Evolutionary conservation across 2,888 invertebrate species (phyloP).

Genomic region (Vesta saturnalis): DNA sequence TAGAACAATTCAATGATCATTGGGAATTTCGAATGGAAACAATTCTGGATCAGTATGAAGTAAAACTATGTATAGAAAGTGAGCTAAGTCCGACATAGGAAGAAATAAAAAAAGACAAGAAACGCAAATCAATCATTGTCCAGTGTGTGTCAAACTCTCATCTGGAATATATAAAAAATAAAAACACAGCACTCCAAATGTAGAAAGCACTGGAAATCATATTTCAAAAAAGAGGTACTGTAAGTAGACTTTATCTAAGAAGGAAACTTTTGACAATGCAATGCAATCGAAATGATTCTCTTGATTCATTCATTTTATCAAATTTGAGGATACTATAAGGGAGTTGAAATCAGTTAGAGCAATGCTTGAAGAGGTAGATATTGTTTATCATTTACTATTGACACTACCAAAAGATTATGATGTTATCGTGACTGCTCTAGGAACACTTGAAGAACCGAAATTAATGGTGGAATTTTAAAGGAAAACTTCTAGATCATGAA

Average conservation of each 20-base stretch:
- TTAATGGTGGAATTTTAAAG: too few species aligned
- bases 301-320: slow-evolving; percentile 43
- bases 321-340: slow-evolving; percentile 42
- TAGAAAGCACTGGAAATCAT: slow-evolving; percentile 47
- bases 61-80: slow-evolving; percentile 32
- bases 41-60: slow-evolving; percentile 34
- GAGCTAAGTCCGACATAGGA: slow-evolving; percentile 21
- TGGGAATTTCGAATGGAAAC: slow-evolving; percentile 41
- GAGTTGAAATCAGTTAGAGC: too few species aligned
- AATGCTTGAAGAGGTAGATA: too few species aligned
- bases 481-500: too few species aligned
- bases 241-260: slow-evolving; percentile 42
- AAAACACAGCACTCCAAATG: slow-evolving; percentile 44
- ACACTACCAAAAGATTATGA: too few species aligned
- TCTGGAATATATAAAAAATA: slow-evolving; percentile 45
- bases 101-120: slow-evolving; percentile 33
- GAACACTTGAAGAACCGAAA: too few species aligned
- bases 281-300: slow-evolving; percentile 28
- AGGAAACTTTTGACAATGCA: slow-evolving; percentile 46
- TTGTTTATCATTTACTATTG: too few species aligned
- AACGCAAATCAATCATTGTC: slow-evolving; percentile 44
- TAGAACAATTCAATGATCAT: slow-evolving; percentile 39
- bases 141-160: slow-evolving; percentile 46
- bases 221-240: too few species aligned
- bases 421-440: too few species aligned